These are phyloP conservation scores for Oreochromis niloticus DNA, from an alignment of 2,113 vertebrate species.

Conservation along the genomic window DNA sequence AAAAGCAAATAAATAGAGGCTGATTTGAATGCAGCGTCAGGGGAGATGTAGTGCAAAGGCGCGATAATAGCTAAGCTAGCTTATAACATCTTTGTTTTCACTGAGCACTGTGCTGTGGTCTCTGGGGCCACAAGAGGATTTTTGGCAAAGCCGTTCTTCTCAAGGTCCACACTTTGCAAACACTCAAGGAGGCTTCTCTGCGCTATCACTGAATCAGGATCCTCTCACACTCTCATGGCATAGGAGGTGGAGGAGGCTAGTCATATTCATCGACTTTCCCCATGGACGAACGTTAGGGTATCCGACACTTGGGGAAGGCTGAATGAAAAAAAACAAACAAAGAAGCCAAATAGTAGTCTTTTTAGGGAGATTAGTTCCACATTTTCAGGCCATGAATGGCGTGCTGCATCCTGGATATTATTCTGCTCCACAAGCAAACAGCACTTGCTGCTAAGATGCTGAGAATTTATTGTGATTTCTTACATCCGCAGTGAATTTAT, in stretches of 20 bases:
- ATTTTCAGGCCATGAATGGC: conserved; percentile 65
- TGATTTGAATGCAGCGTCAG: conserved; percentile 90
- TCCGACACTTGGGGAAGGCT: conserved; percentile 51
- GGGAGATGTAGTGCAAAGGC: conserved; percentile 78
- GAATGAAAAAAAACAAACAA: conserved; percentile 44
- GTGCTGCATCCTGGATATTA: conserved; percentile 62
- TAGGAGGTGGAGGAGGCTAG: conserved; percentile 35
- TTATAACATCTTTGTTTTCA: conserved; percentile 80
- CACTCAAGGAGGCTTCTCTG: conserved; percentile 46
- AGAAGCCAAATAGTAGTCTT: conserved; percentile 47
- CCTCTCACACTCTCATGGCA: not conserved
- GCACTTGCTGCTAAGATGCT: conserved; percentile 44
- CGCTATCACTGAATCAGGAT: conserved; percentile 57
- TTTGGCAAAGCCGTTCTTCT: conserved; percentile 68
- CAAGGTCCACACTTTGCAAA: conserved; percentile 64
- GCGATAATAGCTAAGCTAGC: conserved; percentile 79
- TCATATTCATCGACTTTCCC: conserved; percentile 36
- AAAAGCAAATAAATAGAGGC: conserved; percentile 70
- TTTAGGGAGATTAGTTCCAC: conserved; percentile 71
- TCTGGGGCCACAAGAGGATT: conserved; percentile 67
- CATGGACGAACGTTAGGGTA: conserved; percentile 25
- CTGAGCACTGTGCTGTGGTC: conserved; percentile 62
- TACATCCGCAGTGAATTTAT: conserved; percentile 72
- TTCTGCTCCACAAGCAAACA: conserved; percentile 58
- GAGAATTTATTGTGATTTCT: conserved; percentile 71